These are phyloP conservation scores for Dryadula phaetusa DNA, from an alignment of 2,888 invertebrate species.

Conservation along the genomic window DNA sequence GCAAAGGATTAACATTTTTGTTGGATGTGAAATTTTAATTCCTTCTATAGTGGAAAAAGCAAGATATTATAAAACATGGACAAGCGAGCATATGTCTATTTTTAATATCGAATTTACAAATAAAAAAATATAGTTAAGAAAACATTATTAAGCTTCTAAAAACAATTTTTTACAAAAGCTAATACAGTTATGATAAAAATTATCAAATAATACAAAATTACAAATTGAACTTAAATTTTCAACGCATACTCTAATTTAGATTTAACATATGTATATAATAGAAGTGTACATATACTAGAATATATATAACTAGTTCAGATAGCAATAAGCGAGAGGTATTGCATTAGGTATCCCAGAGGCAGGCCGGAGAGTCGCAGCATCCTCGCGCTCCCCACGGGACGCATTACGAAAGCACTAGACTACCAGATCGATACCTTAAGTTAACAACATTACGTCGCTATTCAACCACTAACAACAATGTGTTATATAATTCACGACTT, in stretches of 20 bases:
- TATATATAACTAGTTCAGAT: conserved; percentile 35
- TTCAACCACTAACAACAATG: conserved; percentile 56
- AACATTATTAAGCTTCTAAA: too few species aligned
- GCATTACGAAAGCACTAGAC: conserved; percentile 80
- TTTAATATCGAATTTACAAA: too few species aligned
- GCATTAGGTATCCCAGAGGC: conserved; percentile 77
- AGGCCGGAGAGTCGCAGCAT: conserved; percentile 70
- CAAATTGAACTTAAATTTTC: background rate
- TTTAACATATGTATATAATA: background rate
- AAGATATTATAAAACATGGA: background rate
- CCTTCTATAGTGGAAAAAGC: conserved; percentile 36
- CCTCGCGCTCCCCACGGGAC: conserved; percentile 73
- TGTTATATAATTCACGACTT: conserved; percentile 49
- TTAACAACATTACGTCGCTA: conserved; percentile 69
- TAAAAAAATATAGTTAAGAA: too few species aligned
- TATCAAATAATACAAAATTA: background rate
- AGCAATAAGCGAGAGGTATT: conserved; percentile 64
- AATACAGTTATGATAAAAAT: background rate
- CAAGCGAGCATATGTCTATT: too few species aligned
- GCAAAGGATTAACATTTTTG: conserved; percentile 76
- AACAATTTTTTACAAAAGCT: background rate
- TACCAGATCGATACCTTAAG: conserved; percentile 75
- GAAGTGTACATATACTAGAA: background rate
- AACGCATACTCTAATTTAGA: background rate
- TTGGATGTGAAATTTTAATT: conserved; percentile 80